Evolutionary conservation across 2,113 vertebrate species (phyloP).

Genomic region (Apeltes quadracus): DNA sequence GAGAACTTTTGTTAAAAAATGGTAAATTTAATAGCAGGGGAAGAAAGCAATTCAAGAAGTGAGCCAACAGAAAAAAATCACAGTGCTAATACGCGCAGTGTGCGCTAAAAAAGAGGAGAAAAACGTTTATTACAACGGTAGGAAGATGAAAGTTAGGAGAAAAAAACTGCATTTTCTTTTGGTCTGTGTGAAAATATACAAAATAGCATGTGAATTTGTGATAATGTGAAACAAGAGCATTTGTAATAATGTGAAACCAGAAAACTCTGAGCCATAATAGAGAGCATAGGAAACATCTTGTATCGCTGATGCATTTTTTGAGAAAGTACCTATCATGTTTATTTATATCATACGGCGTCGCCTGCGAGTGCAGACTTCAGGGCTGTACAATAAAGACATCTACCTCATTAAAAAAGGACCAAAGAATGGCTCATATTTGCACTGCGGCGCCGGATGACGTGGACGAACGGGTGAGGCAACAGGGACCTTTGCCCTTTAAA

Average conservation of each 20-base stretch:
- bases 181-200: conserved; percentile 28
- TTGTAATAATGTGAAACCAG: conserved; percentile 8
- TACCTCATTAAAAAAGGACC: background rate
- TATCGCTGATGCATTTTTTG: background rate
- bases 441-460: background rate
- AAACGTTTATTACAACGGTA: conserved; percentile 49
- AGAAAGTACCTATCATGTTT: conserved; percentile 2
- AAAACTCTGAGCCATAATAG: conserved; percentile 13
- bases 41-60: conserved; percentile 11
- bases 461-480: conserved; percentile 21
- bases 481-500: conserved; percentile 52
- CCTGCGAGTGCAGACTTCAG: background rate
- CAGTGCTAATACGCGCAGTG: conserved; percentile 43
- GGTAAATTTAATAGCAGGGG: conserved; percentile 7
- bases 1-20: background rate
- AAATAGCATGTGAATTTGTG: conserved; percentile 16
- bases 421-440: background rate
- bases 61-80: conserved; percentile 21
- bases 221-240: conserved; percentile 7
- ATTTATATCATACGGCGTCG: conserved; percentile 6
- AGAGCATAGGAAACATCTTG: conserved; percentile 7
- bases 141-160: conserved; percentile 60
- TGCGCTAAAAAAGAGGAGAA: conserved; percentile 57
- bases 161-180: conserved; percentile 9
- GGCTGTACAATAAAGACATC: conserved; percentile 1